phyloP scores from a whole-genome alignment of 2,113 vertebrate species.

The Tychaedon coryphoeus region DNA sequence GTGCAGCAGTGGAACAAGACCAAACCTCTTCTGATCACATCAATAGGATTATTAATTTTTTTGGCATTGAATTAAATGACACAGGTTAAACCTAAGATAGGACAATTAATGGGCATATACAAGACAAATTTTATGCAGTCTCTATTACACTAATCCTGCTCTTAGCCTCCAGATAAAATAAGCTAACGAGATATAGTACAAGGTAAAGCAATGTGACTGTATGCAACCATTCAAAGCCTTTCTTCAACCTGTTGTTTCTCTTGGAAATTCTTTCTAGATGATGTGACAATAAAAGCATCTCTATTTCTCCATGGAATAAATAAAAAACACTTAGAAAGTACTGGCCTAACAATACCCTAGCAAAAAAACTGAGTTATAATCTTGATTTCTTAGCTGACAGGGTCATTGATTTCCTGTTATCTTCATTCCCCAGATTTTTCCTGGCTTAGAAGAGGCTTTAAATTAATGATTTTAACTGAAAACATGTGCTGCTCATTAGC shows the following conservation, averaged over 20 bases:
- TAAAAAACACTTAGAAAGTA: neutral
- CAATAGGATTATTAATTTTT: neutral
- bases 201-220: neutral
- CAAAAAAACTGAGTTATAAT: neutral
- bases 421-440: neutral
- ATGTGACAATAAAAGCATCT: neutral
- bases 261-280: neutral
- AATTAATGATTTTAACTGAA: slow-evolving; percentile 31
- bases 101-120: neutral
- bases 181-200: neutral
- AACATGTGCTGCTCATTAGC: slow-evolving; percentile 31
- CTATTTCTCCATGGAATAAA: neutral
- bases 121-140: neutral
- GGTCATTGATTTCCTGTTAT: neutral
- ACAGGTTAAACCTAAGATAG: neutral
- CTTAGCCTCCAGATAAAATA: neutral
- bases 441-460: neutral
- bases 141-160: neutral
- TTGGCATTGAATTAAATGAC: neutral
- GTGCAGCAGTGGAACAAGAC: neutral
- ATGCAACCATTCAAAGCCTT: neutral
- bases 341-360: neutral
- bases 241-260: neutral
- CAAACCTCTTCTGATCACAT: neutral
- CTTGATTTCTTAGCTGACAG: neutral